Evolutionary conservation across 2,797 vertebrate species (phyloP), one percentile per base, ranked within the genome.

Genomic region (Falco berigora): DNA sequence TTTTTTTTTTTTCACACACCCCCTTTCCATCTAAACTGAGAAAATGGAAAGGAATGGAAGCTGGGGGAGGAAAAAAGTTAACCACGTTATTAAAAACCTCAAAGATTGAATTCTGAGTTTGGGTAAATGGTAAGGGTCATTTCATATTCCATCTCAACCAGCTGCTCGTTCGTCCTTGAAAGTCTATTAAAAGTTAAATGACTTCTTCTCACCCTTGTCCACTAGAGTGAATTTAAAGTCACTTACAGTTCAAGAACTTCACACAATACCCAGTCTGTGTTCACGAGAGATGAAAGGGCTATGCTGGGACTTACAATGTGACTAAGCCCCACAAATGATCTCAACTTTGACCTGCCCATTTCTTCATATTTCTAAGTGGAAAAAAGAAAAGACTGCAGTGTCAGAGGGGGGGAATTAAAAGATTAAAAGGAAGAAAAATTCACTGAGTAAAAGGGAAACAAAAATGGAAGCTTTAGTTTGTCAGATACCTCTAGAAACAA

Each of bases 311-410:
- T 95, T 91, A 72, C 75, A 92, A 78, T 86, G 84, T 55, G 78
- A 90, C 81, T 96, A 96, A 96, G 89, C 84, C 81, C 42, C 89
- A 75, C 86, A 96, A 95, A 93, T 28, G 23, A 95, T 92, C 84
- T 96, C 92, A 96, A 91, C 93, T 97, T 92, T 96, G 97, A 97
- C 95, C 93, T 96, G 68, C 68, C 92, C 81, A 96, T 91, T 97
- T 97, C 93, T 90, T 91, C 90, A 81, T 95, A 96, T 94, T 95
- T 96, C 84, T 74, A 86, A 92, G 86, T 50, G 69, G 68, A 86
- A 80, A 88, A 85, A 95, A 89, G 72, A 92, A 93, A 95, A 85
- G 86, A 61, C 81, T 91, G 78, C 38, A 38, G 50, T 72, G 52
- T 84, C 38, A 8, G 75, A 11, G 56, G 9, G 18, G 25, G 36